Conservation (phyloP, 1,140 invertebrate species). For the Ceratina japonica region DNA sequence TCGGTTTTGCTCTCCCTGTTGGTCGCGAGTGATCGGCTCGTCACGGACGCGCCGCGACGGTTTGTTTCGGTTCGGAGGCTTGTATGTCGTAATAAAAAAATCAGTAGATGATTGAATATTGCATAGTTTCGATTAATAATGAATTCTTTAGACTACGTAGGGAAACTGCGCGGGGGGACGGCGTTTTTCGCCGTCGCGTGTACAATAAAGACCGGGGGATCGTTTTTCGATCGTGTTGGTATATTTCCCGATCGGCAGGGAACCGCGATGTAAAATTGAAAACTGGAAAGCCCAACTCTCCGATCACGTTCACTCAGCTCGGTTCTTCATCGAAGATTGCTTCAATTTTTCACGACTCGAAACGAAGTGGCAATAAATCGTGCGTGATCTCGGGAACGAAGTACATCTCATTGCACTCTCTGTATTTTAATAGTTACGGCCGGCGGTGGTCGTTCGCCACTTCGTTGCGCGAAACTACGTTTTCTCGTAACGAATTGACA, state of each 20-base stretch:
- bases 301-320: constrained; percentile 3
- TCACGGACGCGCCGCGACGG: too few species aligned
- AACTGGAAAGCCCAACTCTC: constrained; percentile 49
- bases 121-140: too few species aligned
- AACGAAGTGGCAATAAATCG: constrained; percentile 13
- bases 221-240: neutral
- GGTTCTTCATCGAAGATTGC: constrained; percentile 20
- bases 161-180: too few species aligned
- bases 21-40: neutral
- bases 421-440: neutral
- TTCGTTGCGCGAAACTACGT: constrained; percentile 7
- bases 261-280: constrained; percentile 23
- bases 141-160: too few species aligned
- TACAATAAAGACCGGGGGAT: neutral
- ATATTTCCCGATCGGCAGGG: neutral
- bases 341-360: neutral
- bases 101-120: too few species aligned
- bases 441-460: constrained; percentile 12
- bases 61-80: too few species aligned
- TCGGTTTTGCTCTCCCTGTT: neutral
- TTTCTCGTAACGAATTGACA: constrained; percentile 25
- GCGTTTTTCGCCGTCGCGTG: neutral
- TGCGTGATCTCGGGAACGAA: neutral
- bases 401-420: too few species aligned
- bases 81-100: too few species aligned